Base-by-base conservation (phyloP, 2,888 invertebrate species). In the Euzophera pinguis region DNA sequence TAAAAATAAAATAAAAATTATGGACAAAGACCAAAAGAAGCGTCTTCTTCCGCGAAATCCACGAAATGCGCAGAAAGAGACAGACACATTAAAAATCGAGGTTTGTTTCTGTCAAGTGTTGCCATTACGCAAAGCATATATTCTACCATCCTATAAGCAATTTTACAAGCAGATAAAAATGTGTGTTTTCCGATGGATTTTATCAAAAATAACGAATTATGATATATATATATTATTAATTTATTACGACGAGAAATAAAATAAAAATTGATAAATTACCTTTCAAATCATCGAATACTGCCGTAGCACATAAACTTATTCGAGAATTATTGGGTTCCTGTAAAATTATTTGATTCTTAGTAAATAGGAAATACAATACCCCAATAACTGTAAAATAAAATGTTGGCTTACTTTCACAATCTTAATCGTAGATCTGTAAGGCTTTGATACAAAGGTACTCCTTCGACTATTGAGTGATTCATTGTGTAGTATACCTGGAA, bases 1-100 rank as follows among this genome's bases (percentile, higher is more conserved):
- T 74, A 80, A 84, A 82, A 75, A 84, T 81, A 84, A 87, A 82
- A 83, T 77, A 84, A 87, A 88, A 85, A 75, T 78, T 67, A 66
- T 65, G 78, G 77, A 85, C 81, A 83, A 85, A 82, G 80, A 82
- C 73, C 73, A 64, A 68, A 79, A 72, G 73, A 62, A 73, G 84
- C 80, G 83, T 84, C 84, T 77, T 79, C 78, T 81, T 84, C 82
- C 81, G 78, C 76, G 80, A 79, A 81, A 77, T 71, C 76, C 72
- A 69, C 64, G 61, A 64, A 64, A 65, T 61, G 64, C 56, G 63
- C 57, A 59, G 42, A 45, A 52, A 32, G 14, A 43, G 7, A 47
- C 34, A 50, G 57, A 53, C 53, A n/a, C n/a, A n/a, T n/a, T 52
- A 29, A 39, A 39, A 39, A 39, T 35, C 9, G n/a, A 12, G 16